Base-by-base conservation (phyloP, 2,888 invertebrate species). In the Augiades crinisus region DNA sequence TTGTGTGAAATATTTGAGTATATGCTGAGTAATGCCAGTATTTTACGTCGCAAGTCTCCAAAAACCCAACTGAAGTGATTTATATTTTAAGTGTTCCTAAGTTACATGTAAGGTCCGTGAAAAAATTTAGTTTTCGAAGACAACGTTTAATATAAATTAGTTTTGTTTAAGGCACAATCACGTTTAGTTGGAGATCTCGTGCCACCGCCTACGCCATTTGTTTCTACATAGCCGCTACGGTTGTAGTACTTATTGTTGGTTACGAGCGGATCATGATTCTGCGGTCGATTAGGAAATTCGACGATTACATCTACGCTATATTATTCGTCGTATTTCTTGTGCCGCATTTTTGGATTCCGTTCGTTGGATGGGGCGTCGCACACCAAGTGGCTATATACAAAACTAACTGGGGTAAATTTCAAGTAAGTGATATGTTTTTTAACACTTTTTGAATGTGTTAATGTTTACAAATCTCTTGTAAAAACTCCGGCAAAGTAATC, bases 301-400 rank as follows among this genome's bases (percentile, higher is more conserved):
- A 94, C 67, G 93, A 94, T 62, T 93, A 93, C 63, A 93, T 94
- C 61, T 93, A 94, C 66, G 92, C 93, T 0, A 91, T 93, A 47
- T 81, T 94, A 12, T 94, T 93, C 65, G 87, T 94, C 0, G 88
- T 93, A 7, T 93, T 92, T 65, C 81, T 94, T 38, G 88, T 93
- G 6, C 94, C 94, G 0, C 93, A 93, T 67, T 94, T 94, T 73
- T 93, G 92, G 92, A 92, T 93, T 36, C 93, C 93, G 0, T 93
- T 92, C 63, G 92, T 93, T 8, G 93, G 93, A 0, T 93, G 93
- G 93, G 93, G 93, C 0, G 93, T 93, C 16, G 94, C 93, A 0
- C 86, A 87, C 34, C 92, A 93, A 72, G 93, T 93, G 3, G 93
- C 93, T 51, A 91, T 92, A 59, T 93, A 94, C 70, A 94, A 93